A percentile compares a stretch with the other conserved stretches of the same genome.
These are phyloP conservation scores for Melospiza georgiana DNA, from an alignment of 2,113 vertebrate genomes.

Conservation along the genomic window DNA sequence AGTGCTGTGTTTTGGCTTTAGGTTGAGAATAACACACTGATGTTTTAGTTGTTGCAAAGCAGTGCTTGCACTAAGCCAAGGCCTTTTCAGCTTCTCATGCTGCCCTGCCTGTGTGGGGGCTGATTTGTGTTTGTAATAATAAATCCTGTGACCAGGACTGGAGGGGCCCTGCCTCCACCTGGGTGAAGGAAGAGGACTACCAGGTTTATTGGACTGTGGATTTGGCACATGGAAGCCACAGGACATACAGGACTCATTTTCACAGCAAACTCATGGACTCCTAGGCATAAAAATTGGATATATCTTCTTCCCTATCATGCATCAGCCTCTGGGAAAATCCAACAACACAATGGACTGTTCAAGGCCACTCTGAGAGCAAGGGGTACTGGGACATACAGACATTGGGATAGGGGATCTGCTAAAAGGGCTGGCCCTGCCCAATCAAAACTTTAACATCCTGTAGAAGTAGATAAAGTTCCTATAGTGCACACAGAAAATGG, in stretches of 20 bases:
- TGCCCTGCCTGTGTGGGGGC: rapidly evolving
- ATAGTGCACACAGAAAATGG: neutral
- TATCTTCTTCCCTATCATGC: neutral
- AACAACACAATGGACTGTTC: neutral
- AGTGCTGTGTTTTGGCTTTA: neutral
- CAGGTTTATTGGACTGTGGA: neutral
- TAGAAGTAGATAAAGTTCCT: neutral
- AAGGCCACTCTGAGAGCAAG: neutral
- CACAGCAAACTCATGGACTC: neutral
- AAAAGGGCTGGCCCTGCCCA: neutral
- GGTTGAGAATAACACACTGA: neutral
- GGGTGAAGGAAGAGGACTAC: neutral
- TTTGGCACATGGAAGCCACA: neutral
- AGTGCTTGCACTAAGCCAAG: neutral
- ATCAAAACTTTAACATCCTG: neutral
- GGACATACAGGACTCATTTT: neutral
- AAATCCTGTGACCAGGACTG: neutral
- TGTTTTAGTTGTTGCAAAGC: neutral
- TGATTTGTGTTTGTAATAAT: neutral
- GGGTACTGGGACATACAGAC: neutral
- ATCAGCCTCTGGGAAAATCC: neutral
- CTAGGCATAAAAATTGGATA: neutral
- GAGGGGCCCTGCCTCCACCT: neutral
- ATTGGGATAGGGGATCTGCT: neutral
- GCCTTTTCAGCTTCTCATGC: neutral